Evolutionary conservation across 2,888 invertebrate genomes (phyloP).

Genomic region (Callosobruchus maculatus): DNA sequence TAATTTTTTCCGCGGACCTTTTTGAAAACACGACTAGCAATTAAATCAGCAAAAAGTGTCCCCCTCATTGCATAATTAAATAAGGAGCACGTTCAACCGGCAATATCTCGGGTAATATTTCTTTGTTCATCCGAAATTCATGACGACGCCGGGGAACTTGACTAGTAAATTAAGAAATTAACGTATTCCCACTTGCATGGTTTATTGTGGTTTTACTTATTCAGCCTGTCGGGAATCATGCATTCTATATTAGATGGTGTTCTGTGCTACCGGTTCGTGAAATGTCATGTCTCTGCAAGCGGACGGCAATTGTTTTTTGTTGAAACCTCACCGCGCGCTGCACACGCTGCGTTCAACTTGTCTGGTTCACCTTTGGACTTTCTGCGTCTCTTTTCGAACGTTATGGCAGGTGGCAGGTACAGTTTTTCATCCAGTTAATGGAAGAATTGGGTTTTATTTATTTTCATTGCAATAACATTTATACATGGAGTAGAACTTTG

Average conservation of each 20-base stretch:
- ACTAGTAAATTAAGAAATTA: constrained; percentile 51
- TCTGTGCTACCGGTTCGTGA: constrained; percentile 36
- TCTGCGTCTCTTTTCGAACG: constrained; percentile 7
- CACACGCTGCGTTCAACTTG: constrained; percentile 13
- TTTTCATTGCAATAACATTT: no score
- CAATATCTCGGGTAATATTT: constrained; percentile 48
- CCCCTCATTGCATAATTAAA: constrained; percentile 41
- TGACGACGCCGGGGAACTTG: constrained; percentile 45
- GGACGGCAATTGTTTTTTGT: constrained; percentile 18
- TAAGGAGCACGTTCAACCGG: constrained; percentile 43
- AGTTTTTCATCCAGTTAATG: background rate
- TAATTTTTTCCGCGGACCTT: constrained; percentile 13
- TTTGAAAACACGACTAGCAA: constrained; percentile 13
- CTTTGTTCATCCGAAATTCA: constrained; percentile 46
- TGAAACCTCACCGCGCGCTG: background rate
- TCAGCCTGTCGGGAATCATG: constrained; percentile 45
- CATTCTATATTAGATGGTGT: constrained; percentile 42
- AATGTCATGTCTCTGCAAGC: constrained; percentile 39
- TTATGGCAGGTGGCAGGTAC: background rate
- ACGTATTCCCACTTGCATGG: constrained; percentile 50
- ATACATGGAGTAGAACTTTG: no score
- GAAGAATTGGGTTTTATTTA: no score
- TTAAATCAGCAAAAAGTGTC: constrained; percentile 25
- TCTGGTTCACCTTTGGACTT: constrained; percentile 18
- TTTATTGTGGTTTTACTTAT: constrained; percentile 50